Evolutionary conservation across 2,113 vertebrate genomes (phyloP).

Genomic region (Camelus dromedarius): DNA sequence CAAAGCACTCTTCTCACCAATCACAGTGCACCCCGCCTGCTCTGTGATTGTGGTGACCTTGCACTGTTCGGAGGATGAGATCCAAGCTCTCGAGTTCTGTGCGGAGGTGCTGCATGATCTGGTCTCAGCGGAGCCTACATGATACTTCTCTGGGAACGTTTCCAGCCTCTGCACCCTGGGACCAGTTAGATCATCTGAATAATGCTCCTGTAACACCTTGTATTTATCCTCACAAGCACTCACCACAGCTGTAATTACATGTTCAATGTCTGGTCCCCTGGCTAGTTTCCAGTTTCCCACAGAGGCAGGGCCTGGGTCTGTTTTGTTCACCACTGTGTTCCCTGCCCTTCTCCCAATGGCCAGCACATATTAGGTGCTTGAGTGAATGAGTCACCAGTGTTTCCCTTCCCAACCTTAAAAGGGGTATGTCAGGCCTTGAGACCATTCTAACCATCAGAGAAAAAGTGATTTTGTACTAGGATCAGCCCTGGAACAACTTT

Average conservation of each 20-base stretch:
- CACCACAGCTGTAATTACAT: background rate
- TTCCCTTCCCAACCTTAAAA: background rate
- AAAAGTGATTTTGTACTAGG: background rate
- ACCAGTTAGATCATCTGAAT: background rate
- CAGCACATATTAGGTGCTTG: background rate
- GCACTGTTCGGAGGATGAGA: background rate
- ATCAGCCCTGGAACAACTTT: background rate
- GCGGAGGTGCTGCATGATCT: background rate
- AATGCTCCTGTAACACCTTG: background rate
- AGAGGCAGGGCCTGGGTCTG: background rate
- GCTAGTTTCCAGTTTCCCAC: background rate
- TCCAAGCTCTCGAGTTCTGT: background rate
- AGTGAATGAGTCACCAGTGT: background rate
- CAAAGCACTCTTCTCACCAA: background rate
- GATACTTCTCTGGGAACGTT: background rate
- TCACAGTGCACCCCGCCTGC: too few relatives aligned
- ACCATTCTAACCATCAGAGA: background rate
- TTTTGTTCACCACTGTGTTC: background rate
- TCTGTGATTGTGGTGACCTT: background rate
- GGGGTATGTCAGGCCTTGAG: background rate
- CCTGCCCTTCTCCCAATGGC: background rate
- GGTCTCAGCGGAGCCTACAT: background rate
- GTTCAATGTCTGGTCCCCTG: background rate
- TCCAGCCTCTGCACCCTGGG: background rate
- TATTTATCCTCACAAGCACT: background rate